Evolutionary conservation across 2,888 invertebrate species (phyloP), one percentile per base, ranked within the genome.

Genomic region (Pegoplata infirma): DNA sequence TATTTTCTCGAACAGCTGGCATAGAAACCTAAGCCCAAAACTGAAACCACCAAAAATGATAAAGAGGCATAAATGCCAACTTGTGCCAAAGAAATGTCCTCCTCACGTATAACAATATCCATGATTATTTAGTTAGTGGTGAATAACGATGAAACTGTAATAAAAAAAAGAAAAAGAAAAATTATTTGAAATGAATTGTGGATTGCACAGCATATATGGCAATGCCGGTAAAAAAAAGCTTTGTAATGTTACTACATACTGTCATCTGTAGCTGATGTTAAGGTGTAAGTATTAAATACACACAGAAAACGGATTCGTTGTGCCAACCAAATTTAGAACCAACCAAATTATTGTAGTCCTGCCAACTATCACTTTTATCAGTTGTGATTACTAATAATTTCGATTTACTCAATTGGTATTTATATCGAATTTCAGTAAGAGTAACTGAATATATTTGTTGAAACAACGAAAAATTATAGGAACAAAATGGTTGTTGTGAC

Each of bases 1-100:
- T 91, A 92, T 49, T 90, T 90, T 72, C 89, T 89, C 16, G 91
- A 91, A 83, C 92, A 92, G 55, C 90, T 90, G 28, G 92, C 89
- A 81, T 92, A 92, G 2, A 91, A 82, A 5, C 91, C 86, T 0
- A 90, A 86, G 21, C 90, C 90, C 14, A 90, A 83, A 0, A 91
- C 84, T 2, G 91, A 88, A 0, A 91, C 90, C 58, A 91, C 87
- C 74, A 91, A 82, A 83, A 91, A 91, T 1, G 91, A 91, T 14
- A 91, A 84, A 1, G 90, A 88, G 2, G 90, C 91, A 82, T 91
- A 91, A 51, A 91, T 82, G 23, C 89, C 90, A 64, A 91, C 89
- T 82, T 90, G 89, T 21, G 88, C 84, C 49, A 90, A 61, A 0
- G 90, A 89, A 58, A 90, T 83, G 64, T 90, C 89, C 78, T 89